Evolutionary conservation across 2,888 invertebrate species (phyloP).

Genomic region (Phoenoteleia sp.): DNA sequence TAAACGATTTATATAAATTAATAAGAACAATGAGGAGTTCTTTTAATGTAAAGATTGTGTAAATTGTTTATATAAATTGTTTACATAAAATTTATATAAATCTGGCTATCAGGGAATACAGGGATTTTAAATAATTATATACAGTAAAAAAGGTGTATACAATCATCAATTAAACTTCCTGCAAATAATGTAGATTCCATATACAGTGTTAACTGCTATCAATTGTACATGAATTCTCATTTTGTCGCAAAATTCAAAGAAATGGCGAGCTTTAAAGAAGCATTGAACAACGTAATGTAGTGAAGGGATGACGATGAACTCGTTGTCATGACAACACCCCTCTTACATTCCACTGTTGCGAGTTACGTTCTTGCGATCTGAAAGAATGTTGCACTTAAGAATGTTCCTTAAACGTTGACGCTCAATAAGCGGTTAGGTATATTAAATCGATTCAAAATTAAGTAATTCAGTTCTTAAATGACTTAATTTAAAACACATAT

Average conservation of each 20-base stretch:
- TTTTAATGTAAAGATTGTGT: too few species aligned
- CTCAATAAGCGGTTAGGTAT: not conserved
- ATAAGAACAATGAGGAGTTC: too few species aligned
- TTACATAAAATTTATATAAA: too few species aligned
- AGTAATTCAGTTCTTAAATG: too few species aligned
- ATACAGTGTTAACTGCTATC: not conserved
- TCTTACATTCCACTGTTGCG: not conserved
- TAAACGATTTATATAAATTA: too few species aligned
- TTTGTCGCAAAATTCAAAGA: conserved; percentile 12
- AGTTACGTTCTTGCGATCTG: not conserved
- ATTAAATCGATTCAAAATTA: conserved; percentile 10
- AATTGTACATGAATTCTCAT: not conserved
- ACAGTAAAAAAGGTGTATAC: too few species aligned
- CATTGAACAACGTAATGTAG: conserved; percentile 35
- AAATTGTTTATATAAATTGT: too few species aligned
- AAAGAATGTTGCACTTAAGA: not conserved
- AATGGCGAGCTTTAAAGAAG: conserved; percentile 41
- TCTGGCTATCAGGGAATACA: too few species aligned
- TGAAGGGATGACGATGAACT: conserved; percentile 44
- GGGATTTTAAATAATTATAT: too few species aligned
- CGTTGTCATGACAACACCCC: conserved; percentile 52
- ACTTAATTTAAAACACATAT: too few species aligned
- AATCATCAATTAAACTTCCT: not conserved
- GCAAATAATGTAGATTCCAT: not conserved
- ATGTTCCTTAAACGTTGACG: not conserved